phyloP scores from a whole-genome alignment of 2,113 vertebrate species.

The Halcyon malimbica region DNA sequence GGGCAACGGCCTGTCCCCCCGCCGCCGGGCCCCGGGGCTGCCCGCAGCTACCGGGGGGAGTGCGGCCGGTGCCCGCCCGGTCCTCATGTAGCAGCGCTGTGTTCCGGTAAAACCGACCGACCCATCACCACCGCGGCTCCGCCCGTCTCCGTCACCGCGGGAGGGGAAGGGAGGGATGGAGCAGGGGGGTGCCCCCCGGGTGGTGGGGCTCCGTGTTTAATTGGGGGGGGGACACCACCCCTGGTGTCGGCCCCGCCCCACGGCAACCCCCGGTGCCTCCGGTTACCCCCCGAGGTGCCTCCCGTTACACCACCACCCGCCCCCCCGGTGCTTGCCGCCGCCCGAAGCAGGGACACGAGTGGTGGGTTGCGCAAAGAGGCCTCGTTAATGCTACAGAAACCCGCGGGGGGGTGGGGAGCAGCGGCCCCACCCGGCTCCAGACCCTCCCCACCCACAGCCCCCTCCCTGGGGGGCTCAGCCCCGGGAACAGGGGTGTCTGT shows the following conservation, averaged over 20 bases:
- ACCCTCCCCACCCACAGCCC: no score
- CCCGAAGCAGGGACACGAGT: neutral
- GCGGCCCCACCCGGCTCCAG: neutral
- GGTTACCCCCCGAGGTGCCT: no score
- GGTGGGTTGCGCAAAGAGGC: neutral
- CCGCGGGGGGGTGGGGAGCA: neutral
- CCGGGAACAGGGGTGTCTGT: neutral
- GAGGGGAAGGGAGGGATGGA: no score
- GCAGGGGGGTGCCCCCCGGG: no score
- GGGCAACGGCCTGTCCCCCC: neutral
- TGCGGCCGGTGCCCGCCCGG: neutral
- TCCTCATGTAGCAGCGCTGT: neutral
- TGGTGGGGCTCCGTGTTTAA: neutral
- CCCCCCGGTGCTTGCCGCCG: neutral
- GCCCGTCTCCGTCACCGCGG: neutral
- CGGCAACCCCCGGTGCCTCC: neutral
- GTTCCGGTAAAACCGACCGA: neutral
- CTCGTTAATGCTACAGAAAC: slow-evolving; percentile 10
- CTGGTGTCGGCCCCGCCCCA: no score
- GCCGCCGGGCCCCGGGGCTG: neutral
- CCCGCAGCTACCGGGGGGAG: neutral
- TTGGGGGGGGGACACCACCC: neutral
- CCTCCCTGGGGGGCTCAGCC: neutral
- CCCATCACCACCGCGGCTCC: neutral
- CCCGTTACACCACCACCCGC: neutral